Evolutionary conservation across 2,888 invertebrate genomes (phyloP).

Genomic region (Cephus sareptanus): DNA sequence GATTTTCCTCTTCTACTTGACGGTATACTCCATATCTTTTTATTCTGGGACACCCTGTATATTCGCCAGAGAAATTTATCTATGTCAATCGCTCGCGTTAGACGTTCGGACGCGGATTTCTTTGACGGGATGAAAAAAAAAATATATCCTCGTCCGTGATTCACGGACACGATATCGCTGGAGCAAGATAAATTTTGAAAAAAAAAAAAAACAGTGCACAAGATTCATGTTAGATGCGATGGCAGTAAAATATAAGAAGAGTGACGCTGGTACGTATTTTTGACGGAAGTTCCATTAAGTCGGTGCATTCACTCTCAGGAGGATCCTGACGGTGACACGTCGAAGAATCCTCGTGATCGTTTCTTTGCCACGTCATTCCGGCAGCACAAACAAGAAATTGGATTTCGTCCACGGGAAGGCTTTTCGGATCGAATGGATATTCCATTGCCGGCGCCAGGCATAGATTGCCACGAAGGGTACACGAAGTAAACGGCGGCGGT

Average conservation of each 20-base stretch:
- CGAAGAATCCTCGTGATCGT: slow-evolving; percentile 6
- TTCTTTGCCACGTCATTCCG: neutral
- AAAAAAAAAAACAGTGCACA: neutral
- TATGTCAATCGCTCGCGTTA: neutral
- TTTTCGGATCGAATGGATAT: slow-evolving; percentile 1
- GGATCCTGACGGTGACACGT: slow-evolving; percentile 29
- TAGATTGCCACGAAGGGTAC: slow-evolving; percentile 3
- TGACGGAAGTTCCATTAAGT: slow-evolving; percentile 27
- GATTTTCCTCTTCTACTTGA: no score
- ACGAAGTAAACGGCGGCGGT: slow-evolving; percentile 18
- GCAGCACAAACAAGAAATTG: slow-evolving; percentile 2
- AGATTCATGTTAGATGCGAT: neutral
- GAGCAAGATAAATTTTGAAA: neutral
- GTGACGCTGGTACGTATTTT: neutral
- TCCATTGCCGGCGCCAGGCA: neutral
- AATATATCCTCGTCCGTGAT: neutral
- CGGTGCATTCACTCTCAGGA: slow-evolving; percentile 2
- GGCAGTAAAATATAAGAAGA: neutral
- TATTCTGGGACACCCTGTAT: neutral
- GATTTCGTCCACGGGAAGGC: neutral
- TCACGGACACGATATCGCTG: neutral
- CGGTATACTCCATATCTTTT: no score
- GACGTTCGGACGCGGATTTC: neutral
- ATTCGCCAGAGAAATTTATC: neutral
- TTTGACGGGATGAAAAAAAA: neutral